Evolutionary conservation across 2,113 vertebrate genomes (phyloP), one percentile per base, ranked within the genome.

Genomic region (Pituophis catenifer): DNA sequence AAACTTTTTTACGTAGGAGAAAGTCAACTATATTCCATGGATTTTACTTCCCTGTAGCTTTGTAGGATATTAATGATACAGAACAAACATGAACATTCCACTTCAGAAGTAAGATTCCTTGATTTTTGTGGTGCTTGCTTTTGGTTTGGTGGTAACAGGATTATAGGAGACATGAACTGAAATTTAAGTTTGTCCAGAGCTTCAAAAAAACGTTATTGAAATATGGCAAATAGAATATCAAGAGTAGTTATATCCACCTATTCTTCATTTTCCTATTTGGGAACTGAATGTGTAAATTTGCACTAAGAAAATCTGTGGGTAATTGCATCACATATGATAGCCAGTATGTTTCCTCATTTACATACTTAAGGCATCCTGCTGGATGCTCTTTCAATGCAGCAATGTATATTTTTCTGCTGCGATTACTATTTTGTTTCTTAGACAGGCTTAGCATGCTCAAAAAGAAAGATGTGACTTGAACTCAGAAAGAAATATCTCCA

Each of bases 391-490:
- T 89, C 70, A 89, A 62, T 24, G 26, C 15, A 7, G 13, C 86
- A 88, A 92, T 54, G 50, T 50, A 55, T 88, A 26, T 89, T 75
- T 92, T 44, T 44, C 8, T 58, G 33, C 29, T 70, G 9, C 12
- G 1, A 9, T 29, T 89, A 55, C 57, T 50, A 24, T 90, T 33
- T 44, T 24, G 21, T 44, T 57, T 62, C 48, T 33, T 89, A 33
- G 38, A 13, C 5, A 24, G 23, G 24, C 21, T 59, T 75, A 81
- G 21, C 26, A 15, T 19, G 12, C 53, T 48, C 24, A 70, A 55
- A 93, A 91, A 91, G 62, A 95, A 93, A 92, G 33, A 89, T 94
- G 88, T 88, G 95, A 70, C 38, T 13, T 58, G 7, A 90, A 8
- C 58, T 92, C 50, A 65, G 44, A 94, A 93, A 88, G 48, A 95